Conservation (phyloP, 2,797 vertebrate genomes). For the Lycodopsis pacificus region DNA sequence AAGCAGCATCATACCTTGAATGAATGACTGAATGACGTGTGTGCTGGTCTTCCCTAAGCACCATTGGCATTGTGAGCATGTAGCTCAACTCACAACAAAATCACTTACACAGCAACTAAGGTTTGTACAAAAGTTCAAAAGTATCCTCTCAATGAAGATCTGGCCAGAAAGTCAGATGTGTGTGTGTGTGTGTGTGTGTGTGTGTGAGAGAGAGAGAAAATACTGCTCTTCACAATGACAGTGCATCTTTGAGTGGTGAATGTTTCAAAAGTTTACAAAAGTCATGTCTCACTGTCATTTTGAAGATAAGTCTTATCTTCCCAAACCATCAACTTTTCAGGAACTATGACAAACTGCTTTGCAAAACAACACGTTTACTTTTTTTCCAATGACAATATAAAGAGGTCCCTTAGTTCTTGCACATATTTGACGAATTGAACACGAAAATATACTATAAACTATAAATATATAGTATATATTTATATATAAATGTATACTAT, state of each 20-base stretch:
- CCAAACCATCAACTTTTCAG: slow-evolving; percentile 16
- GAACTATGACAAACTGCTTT: slow-evolving; percentile 30
- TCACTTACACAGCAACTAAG: too few species aligned
- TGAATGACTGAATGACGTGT: slow-evolving; percentile 57
- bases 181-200: slow-evolving; percentile 24
- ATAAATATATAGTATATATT: too few species aligned
- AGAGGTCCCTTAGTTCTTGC: not conserved
- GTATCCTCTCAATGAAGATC: slow-evolving; percentile 34
- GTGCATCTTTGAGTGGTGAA: slow-evolving; percentile 31
- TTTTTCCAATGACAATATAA: not conserved
- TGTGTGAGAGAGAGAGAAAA: not conserved
- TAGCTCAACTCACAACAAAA: not conserved
- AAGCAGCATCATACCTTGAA: slow-evolving; percentile 71
- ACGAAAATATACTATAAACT: not conserved
- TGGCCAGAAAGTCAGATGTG: slow-evolving; percentile 32
- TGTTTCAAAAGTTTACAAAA: slow-evolving; percentile 51
- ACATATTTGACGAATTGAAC: slow-evolving; percentile 5
- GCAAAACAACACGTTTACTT: not conserved
- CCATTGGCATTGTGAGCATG: not conserved
- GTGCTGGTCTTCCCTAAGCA: slow-evolving; percentile 41
- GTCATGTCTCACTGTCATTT: slow-evolving; percentile 29
- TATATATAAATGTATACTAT: too few species aligned
- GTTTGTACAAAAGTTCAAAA: not conserved
- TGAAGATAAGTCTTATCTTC: slow-evolving; percentile 36
- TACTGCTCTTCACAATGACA: slow-evolving; percentile 52